phyloP scores from a whole-genome alignment of 2,797 vertebrate species.

The Urophycis tenuis region DNA sequence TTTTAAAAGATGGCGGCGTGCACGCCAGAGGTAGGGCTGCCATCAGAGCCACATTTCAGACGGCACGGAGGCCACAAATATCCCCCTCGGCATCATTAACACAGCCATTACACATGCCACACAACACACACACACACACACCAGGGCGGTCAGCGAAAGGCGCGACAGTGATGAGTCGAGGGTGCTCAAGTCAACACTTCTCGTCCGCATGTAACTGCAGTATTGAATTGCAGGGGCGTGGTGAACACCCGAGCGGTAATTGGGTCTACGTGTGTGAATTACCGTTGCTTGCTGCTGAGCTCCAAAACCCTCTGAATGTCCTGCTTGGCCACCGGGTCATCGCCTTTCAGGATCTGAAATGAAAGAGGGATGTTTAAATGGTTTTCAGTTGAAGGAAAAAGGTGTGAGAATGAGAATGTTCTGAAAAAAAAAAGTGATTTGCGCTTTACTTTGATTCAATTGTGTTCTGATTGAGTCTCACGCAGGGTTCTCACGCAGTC shows the following conservation, averaged over 20 bases:
- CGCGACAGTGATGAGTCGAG: conserved; percentile 30
- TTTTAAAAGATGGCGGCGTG: conserved; percentile 46
- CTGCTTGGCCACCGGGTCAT: conserved; percentile 83
- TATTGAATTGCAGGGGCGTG: not conserved
- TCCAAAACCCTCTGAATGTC: conserved; percentile 92
- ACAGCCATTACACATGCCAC: too few species aligned
- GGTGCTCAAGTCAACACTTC: conserved; percentile 47
- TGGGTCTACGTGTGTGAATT: conserved; percentile 36
- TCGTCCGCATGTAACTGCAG: not conserved
- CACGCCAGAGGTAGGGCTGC: conserved; percentile 50
- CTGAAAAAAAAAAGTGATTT: not conserved
- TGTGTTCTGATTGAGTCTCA: not conserved
- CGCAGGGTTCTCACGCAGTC: not conserved
- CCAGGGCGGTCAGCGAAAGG: conserved; percentile 59
- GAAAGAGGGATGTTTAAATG: conserved; percentile 31
- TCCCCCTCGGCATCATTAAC: conserved; percentile 51
- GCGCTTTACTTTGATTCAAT: not conserved
- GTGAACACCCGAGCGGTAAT: not conserved
- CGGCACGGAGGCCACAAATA: conserved; percentile 45
- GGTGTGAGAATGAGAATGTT: not conserved
- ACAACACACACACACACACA: conserved; percentile 63
- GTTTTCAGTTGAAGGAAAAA: too few species aligned
- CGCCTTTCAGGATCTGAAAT: conserved; percentile 85
- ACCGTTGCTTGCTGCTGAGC: conserved; percentile 95
- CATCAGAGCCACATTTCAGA: conserved; percentile 55